Base-by-base conservation (phyloP, 2,113 vertebrate genomes). In the Xyliphius kryptos region DNA sequence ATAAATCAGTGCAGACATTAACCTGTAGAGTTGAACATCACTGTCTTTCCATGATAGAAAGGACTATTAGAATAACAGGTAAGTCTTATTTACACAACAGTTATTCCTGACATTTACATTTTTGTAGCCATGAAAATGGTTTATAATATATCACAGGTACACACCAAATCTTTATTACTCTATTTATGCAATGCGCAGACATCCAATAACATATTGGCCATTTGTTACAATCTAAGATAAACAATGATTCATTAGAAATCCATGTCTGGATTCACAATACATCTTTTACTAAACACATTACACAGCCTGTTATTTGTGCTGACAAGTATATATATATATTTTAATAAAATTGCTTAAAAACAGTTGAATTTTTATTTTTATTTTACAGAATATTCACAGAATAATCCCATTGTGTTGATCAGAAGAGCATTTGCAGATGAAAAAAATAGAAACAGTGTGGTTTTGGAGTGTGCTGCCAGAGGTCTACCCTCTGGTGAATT, bases 401-500 rank as follows among this genome's bases (percentile, higher is more conserved):
- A 14, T 52, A 0, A 13, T 72, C 77, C 80, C 41, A 11, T 15
- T n/a, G 76, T 86, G 46, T 38, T 50, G 51, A 81, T 84, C 71
- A 81, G 77, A 37, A 80, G 83, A 68, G 70, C 51, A 43, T 59
- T 81, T 14, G 19, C 32, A 59, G 53, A 77, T 15, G 56, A 69
- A 22, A 26, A 38, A 46, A 74, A 71, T 4, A 19, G 56, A 52
- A 1, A 66, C 19, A 38, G 11, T 8, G 47, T 26, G 37, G 63
- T 80, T 21, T 72, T 86, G 22, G 56, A 77, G 68, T 86, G 85
- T 71, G 50, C 68, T 10, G 22, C 80, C 66, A 66, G 55, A 37
- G 26, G 54, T 14, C 61, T 77, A 14, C 72, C 77, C 4, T 69
- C 80, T 20, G 52, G 21, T 55, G 72, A 80, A 21, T 36, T 79